Evolutionary conservation across 2,797 vertebrate species (phyloP).

Genomic region (Dendrocincla fuliginosa): DNA sequence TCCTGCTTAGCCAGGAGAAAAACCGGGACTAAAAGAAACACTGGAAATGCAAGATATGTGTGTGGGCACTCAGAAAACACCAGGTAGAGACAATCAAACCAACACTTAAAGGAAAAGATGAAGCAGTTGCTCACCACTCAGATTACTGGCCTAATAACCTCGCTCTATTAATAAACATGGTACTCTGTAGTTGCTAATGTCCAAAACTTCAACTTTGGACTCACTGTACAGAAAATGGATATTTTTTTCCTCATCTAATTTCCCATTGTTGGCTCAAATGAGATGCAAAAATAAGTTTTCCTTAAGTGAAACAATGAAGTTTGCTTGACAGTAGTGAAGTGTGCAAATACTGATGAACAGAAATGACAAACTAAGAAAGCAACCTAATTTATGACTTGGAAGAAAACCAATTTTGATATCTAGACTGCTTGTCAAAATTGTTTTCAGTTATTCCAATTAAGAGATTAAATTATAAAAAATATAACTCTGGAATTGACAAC

Average conservation of each 20-base stretch:
- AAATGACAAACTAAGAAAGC: not conserved
- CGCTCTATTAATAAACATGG: not conserved
- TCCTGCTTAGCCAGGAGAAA: not conserved
- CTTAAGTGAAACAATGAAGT: not conserved
- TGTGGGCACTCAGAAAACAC: not conserved
- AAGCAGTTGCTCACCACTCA: not conserved
- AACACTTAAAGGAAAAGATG: not conserved
- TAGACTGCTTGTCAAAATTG: not conserved
- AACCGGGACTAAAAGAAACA: not conserved
- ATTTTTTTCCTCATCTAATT: not conserved
- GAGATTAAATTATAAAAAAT: not conserved
- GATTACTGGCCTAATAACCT: not conserved
- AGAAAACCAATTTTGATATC: not conserved
- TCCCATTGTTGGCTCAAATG: not conserved
- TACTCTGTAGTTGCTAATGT: not conserved
- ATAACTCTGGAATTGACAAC: not conserved
- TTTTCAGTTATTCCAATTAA: not conserved
- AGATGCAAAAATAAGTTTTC: not conserved
- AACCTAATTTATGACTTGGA: not conserved
- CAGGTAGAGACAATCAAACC: not conserved
- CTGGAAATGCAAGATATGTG: not conserved
- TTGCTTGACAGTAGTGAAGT: not conserved
- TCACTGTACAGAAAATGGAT: not conserved
- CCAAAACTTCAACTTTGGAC: not conserved
- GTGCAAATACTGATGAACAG: not conserved